Evolutionary conservation across 2,797 vertebrate genomes (phyloP).

Genomic region (Galago senegalensis): DNA sequence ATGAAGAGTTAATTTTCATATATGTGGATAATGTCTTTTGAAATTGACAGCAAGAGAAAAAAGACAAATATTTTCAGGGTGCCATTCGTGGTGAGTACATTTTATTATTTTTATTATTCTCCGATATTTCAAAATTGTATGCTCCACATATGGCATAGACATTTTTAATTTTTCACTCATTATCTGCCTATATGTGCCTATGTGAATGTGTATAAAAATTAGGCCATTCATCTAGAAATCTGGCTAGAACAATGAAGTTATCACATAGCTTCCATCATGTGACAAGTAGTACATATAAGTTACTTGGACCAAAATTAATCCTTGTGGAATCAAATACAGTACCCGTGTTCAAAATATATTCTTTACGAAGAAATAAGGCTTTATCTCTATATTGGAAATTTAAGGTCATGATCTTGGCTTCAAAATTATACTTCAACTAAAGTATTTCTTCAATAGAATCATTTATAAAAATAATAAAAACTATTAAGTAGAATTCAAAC

Average conservation of each 20-base stretch:
- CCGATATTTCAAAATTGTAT: slow-evolving; percentile 30
- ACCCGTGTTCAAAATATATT: slow-evolving; percentile 33
- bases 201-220: neutral
- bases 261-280: neutral
- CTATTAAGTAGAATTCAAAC: neutral
- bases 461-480: neutral
- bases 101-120: slow-evolving; percentile 32
- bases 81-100: neutral
- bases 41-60: neutral
- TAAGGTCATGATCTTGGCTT: neutral
- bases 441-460: neutral
- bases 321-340: neutral
- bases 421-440: slow-evolving; percentile 6
- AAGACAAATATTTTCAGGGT: neutral
- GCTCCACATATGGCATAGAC: neutral
- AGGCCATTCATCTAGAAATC: neutral
- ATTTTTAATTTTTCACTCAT: neutral
- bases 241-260: neutral
- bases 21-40: neutral
- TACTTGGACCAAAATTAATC: slow-evolving; percentile 42
- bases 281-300: neutral
- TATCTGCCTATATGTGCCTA: neutral
- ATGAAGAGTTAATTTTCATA: neutral
- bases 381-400: neutral
- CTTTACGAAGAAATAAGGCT: neutral